Conservation (phyloP, 2,888 invertebrate species). For the Drosophila aldrichi region DNA sequence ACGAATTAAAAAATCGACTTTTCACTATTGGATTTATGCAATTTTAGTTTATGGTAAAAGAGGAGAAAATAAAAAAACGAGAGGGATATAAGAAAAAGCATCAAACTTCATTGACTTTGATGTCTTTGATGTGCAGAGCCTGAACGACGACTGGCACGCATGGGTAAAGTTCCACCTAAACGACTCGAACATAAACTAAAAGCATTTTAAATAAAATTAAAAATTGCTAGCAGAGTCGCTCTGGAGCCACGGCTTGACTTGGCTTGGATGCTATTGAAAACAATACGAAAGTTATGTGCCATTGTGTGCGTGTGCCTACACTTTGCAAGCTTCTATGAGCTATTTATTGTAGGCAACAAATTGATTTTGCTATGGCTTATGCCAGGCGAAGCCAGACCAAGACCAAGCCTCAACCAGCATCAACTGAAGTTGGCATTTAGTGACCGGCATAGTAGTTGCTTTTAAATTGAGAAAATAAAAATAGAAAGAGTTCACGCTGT, state of each 20-base stretch:
- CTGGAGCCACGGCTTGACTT: neutral
- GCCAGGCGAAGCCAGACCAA: constrained; percentile 35
- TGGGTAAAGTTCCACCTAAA: constrained; percentile 16
- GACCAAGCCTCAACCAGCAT: constrained; percentile 1
- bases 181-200: constrained; percentile 59
- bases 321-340: constrained; percentile 16
- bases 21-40: constrained; percentile 30
- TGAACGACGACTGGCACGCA: neutral
- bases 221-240: constrained; percentile 59
- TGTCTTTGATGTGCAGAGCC: constrained; percentile 31
- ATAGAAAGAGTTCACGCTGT: constrained; percentile 3
- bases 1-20: neutral
- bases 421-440: constrained; percentile 33
- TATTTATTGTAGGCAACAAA: constrained; percentile 56
- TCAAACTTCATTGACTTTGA: constrained; percentile 64
- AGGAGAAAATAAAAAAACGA: constrained; percentile 29
- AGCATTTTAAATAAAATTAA: constrained; percentile 80
- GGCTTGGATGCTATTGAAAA: constrained; percentile 59
- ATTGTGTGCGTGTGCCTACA: constrained; percentile 12
- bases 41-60: constrained; percentile 26
- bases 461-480: constrained; percentile 17
- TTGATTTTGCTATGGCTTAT: constrained; percentile 68
- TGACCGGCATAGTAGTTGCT: constrained; percentile 11
- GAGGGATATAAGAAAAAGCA: constrained; percentile 32
- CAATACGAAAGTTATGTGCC: constrained; percentile 38